Evolutionary conservation across 2,888 invertebrate species (phyloP).

Genomic region (Diaprepes abbreviatus): DNA sequence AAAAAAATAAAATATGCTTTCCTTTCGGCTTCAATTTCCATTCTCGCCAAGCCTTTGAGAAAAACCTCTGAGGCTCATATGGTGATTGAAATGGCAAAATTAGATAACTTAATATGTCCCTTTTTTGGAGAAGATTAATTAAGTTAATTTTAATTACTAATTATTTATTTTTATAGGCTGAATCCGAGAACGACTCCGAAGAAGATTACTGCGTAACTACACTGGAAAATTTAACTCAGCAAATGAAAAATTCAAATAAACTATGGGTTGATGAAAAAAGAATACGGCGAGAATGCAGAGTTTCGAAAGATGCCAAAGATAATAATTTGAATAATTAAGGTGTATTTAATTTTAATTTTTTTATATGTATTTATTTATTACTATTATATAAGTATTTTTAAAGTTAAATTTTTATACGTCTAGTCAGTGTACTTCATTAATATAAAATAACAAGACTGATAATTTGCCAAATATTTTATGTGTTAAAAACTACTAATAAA

Average conservation of each 20-base stretch:
- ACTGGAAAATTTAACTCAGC: conserved; percentile 57
- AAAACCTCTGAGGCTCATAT: too few relatives aligned
- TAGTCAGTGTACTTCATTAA: conserved; percentile 7
- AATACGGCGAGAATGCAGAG: conserved; percentile 52
- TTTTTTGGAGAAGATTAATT: too few relatives aligned
- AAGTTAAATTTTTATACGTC: conserved; percentile 15
- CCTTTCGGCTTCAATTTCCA: too few relatives aligned
- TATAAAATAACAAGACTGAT: conserved; percentile 14
- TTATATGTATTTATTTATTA: conserved; percentile 17
- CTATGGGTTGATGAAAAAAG: conserved; percentile 57
- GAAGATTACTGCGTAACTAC: conserved; percentile 57
- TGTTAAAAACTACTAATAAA: too few relatives aligned
- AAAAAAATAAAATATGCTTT: too few relatives aligned
- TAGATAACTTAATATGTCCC: too few relatives aligned
- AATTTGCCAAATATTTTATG: background rate
- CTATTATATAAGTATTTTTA: background rate
- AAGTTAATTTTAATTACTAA: conserved; percentile 6
- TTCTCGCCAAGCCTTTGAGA: too few relatives aligned
- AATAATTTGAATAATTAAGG: background rate
- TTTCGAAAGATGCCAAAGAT: conserved; percentile 53
- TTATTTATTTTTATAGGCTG: conserved; percentile 50
- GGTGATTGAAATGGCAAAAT: too few relatives aligned
- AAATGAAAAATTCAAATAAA: conserved; percentile 57
- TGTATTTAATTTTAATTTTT: conserved; percentile 21
- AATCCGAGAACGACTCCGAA: conserved; percentile 55